A percentile compares a stretch with the other conserved stretches of the same genome.
phyloP scores from a whole-genome alignment of 1,140 invertebrate genomes.

The Stenopsyche tienmushanensis region DNA sequence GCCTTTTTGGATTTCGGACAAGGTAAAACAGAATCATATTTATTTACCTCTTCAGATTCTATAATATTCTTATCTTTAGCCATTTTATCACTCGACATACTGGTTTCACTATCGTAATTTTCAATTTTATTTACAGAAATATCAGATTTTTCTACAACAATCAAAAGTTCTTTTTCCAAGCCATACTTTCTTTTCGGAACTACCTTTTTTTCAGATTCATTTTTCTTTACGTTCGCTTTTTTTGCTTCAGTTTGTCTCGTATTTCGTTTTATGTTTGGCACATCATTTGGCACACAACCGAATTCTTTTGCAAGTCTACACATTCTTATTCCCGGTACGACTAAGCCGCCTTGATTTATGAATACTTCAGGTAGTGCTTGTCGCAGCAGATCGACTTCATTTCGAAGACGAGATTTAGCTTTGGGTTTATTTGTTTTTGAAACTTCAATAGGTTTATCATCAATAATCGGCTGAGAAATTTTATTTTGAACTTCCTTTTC shows the following conservation, averaged over 20 bases:
- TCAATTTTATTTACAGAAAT: no score
- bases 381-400: conserved; percentile 62
- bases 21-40: conserved; percentile 18
- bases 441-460: background rate
- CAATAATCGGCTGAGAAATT: no score
- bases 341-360: conserved; percentile 46
- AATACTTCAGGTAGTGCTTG: conserved; percentile 69
- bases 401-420: background rate
- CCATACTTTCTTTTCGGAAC: no score
- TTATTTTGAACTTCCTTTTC: background rate
- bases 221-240: background rate
- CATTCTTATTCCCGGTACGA: conserved; percentile 50
- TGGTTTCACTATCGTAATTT: background rate
- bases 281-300: background rate
- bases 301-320: conserved; percentile 42
- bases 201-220: no score
- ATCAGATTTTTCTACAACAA: conserved; percentile 5
- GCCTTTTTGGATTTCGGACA: conserved; percentile 49
- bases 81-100: no score
- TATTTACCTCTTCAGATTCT: no score
- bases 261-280: background rate
- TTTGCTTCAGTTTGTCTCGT: conserved; percentile 14
- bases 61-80: no score
- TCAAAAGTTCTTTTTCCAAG: background rate
- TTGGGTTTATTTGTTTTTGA: conserved; percentile 4